Evolutionary conservation across 2,888 invertebrate genomes (phyloP).

Genomic region (Dolichomitus sp.): DNA sequence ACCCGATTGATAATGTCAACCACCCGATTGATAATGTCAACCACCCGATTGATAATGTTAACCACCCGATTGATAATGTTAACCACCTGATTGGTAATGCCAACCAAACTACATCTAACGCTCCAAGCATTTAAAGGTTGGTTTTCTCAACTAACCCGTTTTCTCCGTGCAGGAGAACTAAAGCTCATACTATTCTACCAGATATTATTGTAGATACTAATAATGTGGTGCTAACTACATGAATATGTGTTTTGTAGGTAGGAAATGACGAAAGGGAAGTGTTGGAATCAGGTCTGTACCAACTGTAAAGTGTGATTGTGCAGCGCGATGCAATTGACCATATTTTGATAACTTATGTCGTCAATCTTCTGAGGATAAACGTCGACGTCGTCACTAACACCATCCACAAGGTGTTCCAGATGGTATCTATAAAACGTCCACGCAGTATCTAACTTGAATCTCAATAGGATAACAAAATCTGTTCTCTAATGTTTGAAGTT

Average conservation of each 20-base stretch:
- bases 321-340: constrained; percentile 67
- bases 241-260: not conserved
- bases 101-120: no score
- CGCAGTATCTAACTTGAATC: not conserved
- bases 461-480: not conserved
- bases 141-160: no score
- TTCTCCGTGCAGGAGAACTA: not conserved
- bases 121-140: no score
- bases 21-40: no score
- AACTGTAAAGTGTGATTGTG: constrained; percentile 69
- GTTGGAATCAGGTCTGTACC: not conserved
- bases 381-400: constrained; percentile 61
- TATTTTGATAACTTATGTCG: constrained; percentile 62
- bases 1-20: no score
- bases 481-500: not conserved
- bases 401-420: constrained; percentile 67
- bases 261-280: not conserved
- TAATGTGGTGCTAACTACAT: not conserved
- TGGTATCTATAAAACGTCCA: constrained; percentile 67
- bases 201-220: not conserved
- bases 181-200: not conserved
- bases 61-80: no score
- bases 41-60: no score
- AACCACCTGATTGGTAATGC: no score
- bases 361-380: constrained; percentile 60